Evolutionary conservation across 1,140 invertebrate species (phyloP), one percentile per base, ranked within the genome.

Genomic region (Trichomalopsis sarcophagae): DNA sequence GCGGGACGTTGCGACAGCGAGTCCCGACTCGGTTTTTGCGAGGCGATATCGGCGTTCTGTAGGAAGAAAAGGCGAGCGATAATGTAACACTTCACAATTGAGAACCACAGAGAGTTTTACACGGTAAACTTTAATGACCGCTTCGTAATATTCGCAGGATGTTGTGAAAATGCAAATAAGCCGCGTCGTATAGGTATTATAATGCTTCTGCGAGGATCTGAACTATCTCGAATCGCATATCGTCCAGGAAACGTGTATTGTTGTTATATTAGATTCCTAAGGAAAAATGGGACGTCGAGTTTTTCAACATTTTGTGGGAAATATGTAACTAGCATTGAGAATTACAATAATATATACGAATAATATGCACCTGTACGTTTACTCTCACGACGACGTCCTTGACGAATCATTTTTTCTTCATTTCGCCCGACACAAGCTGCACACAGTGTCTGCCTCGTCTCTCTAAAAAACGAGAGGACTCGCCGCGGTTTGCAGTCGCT

Each of bases 131-230:
- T 71, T 30, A 71, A 71, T 71, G 68, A 33, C 23, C 68, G 23
- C 10, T 75, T 30, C 36, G 74, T 76, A 76, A 76, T 27, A 27
- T 50, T 66, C 17, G 17, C 76, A 66, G 76, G 76, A 78, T 62
- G 27, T 78, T 78, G 76, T 62, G 76, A 62, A 78, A 62, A 62
- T 33, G 47, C 21, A 21, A 62, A 62, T 78, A 4, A 78, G 76
- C 6, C 50, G 10, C 50, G 10, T 78, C 76, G 36, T 27, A 27
- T 27, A 55, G 9, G 23, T 33, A 5, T 44, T 55, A 5, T 44
- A 44, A 47, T 77, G 55, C 44, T 55, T 14, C 17, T 21, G 23
- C 40, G 44, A 47, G 74, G 33, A 76, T 76, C 40, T 11, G 44
- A 76, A 76, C 4, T 50, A 75, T 77, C 21, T 47, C 10, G n/a